These are phyloP conservation scores for Triplophysa yarkandensis DNA, from an alignment of 2,797 vertebrate genomes.

Conservation along the genomic window DNA sequence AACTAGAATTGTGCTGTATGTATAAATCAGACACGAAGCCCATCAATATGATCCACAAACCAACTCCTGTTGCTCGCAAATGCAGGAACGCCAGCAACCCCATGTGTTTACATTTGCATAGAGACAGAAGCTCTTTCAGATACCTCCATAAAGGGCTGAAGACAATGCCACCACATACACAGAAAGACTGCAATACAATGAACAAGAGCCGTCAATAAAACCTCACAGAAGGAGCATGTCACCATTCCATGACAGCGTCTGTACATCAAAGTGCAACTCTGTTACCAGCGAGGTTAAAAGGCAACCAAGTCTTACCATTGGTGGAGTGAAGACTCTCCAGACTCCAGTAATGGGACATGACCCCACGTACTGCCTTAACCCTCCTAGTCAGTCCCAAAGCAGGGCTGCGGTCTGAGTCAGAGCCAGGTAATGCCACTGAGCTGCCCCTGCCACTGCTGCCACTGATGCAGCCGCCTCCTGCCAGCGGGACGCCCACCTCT, in stretches of 20 bases:
- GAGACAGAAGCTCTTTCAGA: constrained; percentile 51
- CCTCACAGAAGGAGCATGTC: constrained; percentile 11
- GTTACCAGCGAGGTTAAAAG: constrained; percentile 1
- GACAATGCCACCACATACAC: constrained; percentile 41
- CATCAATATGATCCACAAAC: constrained; percentile 4
- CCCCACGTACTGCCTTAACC: constrained; percentile 72
- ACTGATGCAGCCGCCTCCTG: constrained; percentile 76
- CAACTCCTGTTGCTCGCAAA: constrained; percentile 45
- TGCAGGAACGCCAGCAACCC: background rate
- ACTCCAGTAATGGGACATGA: constrained; percentile 83
- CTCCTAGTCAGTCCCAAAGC: constrained; percentile 67
- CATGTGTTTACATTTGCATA: constrained; percentile 45
- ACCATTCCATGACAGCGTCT: constrained; percentile 5
- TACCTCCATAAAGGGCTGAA: constrained; percentile 32
- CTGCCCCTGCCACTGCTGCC: constrained; percentile 65
- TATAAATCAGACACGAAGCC: constrained; percentile 3
- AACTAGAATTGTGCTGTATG: background rate
- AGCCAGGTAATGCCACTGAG: constrained; percentile 78
- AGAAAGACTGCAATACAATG: constrained; percentile 45
- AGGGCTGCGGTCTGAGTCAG: constrained; percentile 80
- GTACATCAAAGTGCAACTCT: background rate
- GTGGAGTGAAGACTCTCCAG: constrained; percentile 84
- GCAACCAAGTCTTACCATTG: constrained; percentile 74
- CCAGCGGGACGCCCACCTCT: constrained; percentile 76
- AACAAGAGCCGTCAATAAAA: constrained; percentile 44